These are phyloP conservation scores for Syritta pipiens DNA, from an alignment of 2,888 invertebrate genomes.

Conservation along the genomic window DNA sequence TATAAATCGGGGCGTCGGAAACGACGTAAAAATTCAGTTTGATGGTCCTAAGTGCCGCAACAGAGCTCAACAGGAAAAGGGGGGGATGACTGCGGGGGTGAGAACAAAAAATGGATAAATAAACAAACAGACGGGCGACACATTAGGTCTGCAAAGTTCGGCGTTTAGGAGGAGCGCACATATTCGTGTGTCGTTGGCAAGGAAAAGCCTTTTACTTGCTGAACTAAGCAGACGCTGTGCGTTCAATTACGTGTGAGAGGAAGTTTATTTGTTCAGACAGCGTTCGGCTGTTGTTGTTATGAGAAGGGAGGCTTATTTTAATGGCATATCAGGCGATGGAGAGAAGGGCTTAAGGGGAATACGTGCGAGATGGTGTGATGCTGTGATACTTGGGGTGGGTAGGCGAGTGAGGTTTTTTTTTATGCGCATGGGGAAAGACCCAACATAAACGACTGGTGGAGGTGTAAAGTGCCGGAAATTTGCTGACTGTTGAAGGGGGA, in stretches of 20 bases:
- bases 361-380: constrained; percentile 15
- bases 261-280: constrained; percentile 39
- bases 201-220: constrained; percentile 46
- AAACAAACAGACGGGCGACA: constrained; percentile 53
- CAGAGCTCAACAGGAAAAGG: constrained; percentile 32
- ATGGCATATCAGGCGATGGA: constrained; percentile 26
- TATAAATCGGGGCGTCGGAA: constrained; percentile 59
- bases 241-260: constrained; percentile 64
- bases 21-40: constrained; percentile 64
- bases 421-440: too few relatives aligned
- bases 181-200: constrained; percentile 48
- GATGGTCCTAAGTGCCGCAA: constrained; percentile 58
- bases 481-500: too few relatives aligned
- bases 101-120: constrained; percentile 41
- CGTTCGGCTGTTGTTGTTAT: constrained; percentile 29
- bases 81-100: background rate
- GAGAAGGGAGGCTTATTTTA: constrained; percentile 54
- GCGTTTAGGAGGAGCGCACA: constrained; percentile 60
- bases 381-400: background rate
- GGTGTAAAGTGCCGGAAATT: too few relatives aligned
- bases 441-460: too few relatives aligned
- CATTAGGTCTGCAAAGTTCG: constrained; percentile 65
- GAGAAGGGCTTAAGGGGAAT: constrained; percentile 4
- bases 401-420: too few relatives aligned
- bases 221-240: constrained; percentile 59